Percentiles rank a stretch among this genome's conserved stretches.
Evolutionary conservation across 2,888 invertebrate species (phyloP).

Genomic region (Ichneumoninae sp.): DNA sequence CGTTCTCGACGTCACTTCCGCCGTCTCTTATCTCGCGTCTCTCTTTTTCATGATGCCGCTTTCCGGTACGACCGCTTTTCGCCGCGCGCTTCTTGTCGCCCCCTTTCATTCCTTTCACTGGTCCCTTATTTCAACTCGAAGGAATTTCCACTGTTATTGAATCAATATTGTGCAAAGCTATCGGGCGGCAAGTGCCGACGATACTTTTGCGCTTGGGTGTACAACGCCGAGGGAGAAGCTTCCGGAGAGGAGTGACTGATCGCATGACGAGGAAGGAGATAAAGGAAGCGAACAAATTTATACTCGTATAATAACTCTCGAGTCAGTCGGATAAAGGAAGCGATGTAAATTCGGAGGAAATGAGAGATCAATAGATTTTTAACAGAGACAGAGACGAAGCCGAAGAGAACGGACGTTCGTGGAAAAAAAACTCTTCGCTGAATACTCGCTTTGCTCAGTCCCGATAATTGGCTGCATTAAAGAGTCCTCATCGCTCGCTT

Average conservation of each 20-base stretch:
- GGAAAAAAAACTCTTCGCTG: slow-evolving; percentile 1
- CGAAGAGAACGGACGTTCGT: slow-evolving; percentile 29
- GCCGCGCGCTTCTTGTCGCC: slow-evolving; percentile 27
- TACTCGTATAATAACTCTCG: slow-evolving; percentile 48
- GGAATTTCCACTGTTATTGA: slow-evolving; percentile 79
- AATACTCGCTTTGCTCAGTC: slow-evolving; percentile 15
- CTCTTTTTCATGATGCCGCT: slow-evolving; percentile 25
- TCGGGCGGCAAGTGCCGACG: slow-evolving; percentile 61
- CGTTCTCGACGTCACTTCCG: slow-evolving; percentile 10
- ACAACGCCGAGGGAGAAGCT: neutral
- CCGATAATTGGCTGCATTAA: slow-evolving; percentile 32
- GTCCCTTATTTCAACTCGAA: slow-evolving; percentile 48
- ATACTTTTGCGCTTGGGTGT: slow-evolving; percentile 30
- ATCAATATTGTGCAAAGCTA: slow-evolving; percentile 82
- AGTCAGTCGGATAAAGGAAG: slow-evolving; percentile 28
- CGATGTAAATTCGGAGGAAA: slow-evolving; percentile 24
- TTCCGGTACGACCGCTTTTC: slow-evolving; percentile 19
- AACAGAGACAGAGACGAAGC: slow-evolving; percentile 9
- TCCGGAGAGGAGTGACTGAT: slow-evolving; percentile 8
- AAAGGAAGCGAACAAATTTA: slow-evolving; percentile 9
- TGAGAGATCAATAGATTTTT: slow-evolving; percentile 21
- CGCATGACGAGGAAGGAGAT: neutral
- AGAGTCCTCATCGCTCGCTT: slow-evolving; percentile 45
- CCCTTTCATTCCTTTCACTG: slow-evolving; percentile 26
- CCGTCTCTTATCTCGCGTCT: slow-evolving; percentile 34